phyloP scores from a whole-genome alignment of 2,113 vertebrate species.

The Nycticorax nycticorax region DNA sequence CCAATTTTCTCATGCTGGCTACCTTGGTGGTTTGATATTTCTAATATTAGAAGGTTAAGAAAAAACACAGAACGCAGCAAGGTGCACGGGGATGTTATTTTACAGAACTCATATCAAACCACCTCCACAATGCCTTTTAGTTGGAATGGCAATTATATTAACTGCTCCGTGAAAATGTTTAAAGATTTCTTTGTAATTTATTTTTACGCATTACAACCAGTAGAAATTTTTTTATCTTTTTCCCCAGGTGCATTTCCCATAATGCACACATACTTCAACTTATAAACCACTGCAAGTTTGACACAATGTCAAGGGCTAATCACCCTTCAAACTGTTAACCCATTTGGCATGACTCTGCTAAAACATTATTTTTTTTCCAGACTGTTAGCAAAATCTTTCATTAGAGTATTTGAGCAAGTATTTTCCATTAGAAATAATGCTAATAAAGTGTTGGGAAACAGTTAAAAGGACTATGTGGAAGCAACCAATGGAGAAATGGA shows the following conservation, averaged over 20 bases:
- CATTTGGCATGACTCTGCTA: background rate
- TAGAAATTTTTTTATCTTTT: background rate
- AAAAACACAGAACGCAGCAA: background rate
- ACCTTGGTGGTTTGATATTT: background rate
- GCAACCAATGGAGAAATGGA: background rate
- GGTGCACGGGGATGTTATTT: background rate
- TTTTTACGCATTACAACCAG: background rate
- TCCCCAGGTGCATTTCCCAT: background rate
- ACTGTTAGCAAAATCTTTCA: background rate
- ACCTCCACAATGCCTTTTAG: background rate
- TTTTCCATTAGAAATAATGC: background rate
- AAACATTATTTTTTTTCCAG: background rate
- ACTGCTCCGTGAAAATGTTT: background rate
- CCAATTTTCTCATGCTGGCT: background rate
- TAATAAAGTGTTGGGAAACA: background rate
- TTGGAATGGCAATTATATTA: background rate
- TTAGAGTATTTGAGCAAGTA: background rate
- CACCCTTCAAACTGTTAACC: background rate
- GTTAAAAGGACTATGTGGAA: background rate
- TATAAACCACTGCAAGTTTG: background rate
- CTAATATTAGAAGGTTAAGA: background rate
- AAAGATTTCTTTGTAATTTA: background rate
- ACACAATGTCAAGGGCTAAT: background rate
- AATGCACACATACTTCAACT: background rate
- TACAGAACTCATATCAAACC: background rate